phyloP scores from a whole-genome alignment of 2,797 vertebrate genomes.

The Spheniscus humboldti region DNA sequence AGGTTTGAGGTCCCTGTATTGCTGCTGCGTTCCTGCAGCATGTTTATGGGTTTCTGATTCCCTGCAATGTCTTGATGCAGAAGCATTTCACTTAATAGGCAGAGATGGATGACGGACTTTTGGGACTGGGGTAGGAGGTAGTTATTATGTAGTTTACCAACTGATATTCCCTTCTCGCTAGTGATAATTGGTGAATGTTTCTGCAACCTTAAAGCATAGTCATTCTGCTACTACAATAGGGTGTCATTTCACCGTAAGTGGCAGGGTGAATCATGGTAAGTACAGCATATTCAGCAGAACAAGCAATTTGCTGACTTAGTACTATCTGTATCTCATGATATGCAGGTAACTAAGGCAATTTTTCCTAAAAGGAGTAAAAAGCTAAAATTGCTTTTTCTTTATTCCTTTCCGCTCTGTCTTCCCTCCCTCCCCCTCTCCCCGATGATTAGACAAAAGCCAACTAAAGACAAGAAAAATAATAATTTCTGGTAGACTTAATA shows the following conservation, averaged over 20 bases:
- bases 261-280: conserved; percentile 31
- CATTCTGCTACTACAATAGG: neutral
- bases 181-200: conserved; percentile 42
- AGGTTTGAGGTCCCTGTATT: neutral
- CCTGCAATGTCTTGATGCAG: neutral
- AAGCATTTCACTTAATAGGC: neutral
- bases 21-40: rapidly evolving
- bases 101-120: neutral
- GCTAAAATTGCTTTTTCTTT: conserved; percentile 21
- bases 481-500: neutral
- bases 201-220: neutral
- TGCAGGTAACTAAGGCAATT: conserved; percentile 11
- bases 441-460: conserved; percentile 33
- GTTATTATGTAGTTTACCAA: neutral
- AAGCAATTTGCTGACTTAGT: conserved; percentile 51
- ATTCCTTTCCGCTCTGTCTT: neutral
- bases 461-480: conserved; percentile 32
- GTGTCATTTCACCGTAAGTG: conserved; percentile 16
- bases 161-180: neutral
- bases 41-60: neutral
- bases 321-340: conserved; percentile 9
- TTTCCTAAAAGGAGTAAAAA: conserved; percentile 36
- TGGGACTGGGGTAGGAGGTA: neutral
- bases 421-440: neutral
- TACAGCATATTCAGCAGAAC: neutral